phyloP scores from a whole-genome alignment of 2,888 invertebrate species.

The Maniola hyperantus region DNA sequence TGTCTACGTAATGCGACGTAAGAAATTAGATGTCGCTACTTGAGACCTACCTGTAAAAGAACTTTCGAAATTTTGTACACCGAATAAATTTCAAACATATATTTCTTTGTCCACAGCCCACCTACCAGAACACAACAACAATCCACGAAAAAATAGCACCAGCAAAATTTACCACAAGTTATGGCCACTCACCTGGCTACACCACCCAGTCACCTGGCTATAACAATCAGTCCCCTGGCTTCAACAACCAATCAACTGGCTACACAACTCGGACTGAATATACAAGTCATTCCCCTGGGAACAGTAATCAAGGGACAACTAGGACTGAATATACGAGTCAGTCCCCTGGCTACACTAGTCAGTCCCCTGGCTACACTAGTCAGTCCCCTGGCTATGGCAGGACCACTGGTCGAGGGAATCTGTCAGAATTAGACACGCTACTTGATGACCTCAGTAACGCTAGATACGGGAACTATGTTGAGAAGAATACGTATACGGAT shows the following conservation, averaged over 20 bases:
- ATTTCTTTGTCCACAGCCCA: slow-evolving; percentile 81
- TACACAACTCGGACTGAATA: slow-evolving; percentile 49
- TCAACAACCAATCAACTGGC: slow-evolving; percentile 43
- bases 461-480: slow-evolving; percentile 73
- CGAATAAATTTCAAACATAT: too few species aligned
- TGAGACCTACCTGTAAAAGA: neutral
- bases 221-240: slow-evolving; percentile 49
- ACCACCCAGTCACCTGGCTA: slow-evolving; percentile 39
- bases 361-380: slow-evolving; percentile 49
- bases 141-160: slow-evolving; percentile 76
- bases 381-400: slow-evolving; percentile 59
- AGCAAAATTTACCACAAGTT: slow-evolving; percentile 62
- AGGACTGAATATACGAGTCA: slow-evolving; percentile 13
- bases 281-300: slow-evolving; percentile 46
- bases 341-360: slow-evolving; percentile 49
- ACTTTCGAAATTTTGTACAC: neutral
- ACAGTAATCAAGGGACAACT: slow-evolving; percentile 44
- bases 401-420: slow-evolving; percentile 83
- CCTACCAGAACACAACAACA: slow-evolving; percentile 83
- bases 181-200: slow-evolving; percentile 55
- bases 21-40: slow-evolving; percentile 32
- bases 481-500: slow-evolving; percentile 61
- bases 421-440: slow-evolving; percentile 95
- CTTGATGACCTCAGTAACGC: slow-evolving; percentile 95
- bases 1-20: neutral